Percentiles rank a stretch among this genome's conserved stretches.
Conservation (phyloP, 1,140 invertebrate species). For the Oncopeltus fasciatus region DNA sequence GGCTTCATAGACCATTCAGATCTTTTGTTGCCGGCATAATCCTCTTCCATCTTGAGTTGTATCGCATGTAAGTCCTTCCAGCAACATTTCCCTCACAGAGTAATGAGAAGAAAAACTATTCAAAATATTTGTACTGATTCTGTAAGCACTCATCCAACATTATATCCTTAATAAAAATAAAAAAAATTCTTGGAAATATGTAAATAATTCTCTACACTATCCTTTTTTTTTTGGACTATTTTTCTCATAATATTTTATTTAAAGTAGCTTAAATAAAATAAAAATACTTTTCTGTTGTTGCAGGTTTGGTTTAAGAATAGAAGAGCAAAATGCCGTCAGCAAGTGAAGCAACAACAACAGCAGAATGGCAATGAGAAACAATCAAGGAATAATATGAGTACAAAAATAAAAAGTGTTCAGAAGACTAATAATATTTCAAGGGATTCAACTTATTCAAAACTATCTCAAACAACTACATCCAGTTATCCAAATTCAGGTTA, state of each 20-base stretch:
- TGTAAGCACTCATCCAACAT: no score
- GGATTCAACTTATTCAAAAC: constrained; percentile 18
- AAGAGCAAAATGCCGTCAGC: constrained; percentile 83
- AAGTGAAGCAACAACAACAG: constrained; percentile 46
- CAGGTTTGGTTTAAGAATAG: constrained; percentile 99
- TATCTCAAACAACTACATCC: not conserved
- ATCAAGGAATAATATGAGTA: not conserved
- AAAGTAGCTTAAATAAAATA: not conserved
- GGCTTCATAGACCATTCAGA: no score
- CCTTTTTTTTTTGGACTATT: not conserved
- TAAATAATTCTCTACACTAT: not conserved
- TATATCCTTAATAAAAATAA: no score
- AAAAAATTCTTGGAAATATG: not conserved
- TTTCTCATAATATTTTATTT: not conserved
- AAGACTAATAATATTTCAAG: constrained; percentile 1
- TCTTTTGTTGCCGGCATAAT: no score
- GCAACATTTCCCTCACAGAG: no score
- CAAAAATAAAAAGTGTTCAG: not conserved
- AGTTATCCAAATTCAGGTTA: not conserved
- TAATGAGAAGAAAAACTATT: no score
- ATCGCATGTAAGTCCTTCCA: no score
- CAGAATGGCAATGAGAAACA: constrained; percentile 26
- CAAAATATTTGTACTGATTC: no score
- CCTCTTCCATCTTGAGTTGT: no score
- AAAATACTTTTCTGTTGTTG: constrained; percentile 27